These are phyloP conservation scores for Caenorhabditis tropicalis DNA, from an alignment of 1,140 invertebrate species.

Conservation along the genomic window DNA sequence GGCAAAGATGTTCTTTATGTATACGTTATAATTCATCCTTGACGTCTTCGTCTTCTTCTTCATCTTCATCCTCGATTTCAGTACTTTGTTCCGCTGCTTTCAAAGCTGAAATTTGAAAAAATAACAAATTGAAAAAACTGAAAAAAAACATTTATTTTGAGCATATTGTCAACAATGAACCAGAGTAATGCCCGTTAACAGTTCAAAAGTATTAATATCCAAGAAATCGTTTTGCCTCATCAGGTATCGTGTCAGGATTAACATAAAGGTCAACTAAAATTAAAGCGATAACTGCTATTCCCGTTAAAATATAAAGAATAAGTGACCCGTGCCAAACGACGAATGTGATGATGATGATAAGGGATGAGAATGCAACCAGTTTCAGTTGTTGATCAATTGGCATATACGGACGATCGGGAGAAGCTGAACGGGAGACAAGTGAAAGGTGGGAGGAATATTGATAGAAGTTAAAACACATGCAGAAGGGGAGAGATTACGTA, in stretches of 20 bases:
- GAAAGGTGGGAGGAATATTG: neutral
- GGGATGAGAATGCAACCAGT: slow-evolving; percentile 61
- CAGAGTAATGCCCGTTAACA: neutral
- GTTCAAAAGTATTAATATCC: neutral
- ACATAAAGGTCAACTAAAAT: slow-evolving; percentile 60
- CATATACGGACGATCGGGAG: slow-evolving; percentile 50
- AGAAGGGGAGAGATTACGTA: neutral
- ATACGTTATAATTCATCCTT: slow-evolving; percentile 22
- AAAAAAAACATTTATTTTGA: neutral
- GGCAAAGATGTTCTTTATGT: neutral
- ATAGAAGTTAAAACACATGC: slow-evolving; percentile 8
- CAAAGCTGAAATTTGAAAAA: neutral
- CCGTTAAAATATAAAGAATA: slow-evolving; percentile 55
- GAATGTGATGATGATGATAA: slow-evolving; percentile 62
- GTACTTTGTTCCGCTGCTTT: slow-evolving; percentile 25
- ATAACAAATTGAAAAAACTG: neutral
- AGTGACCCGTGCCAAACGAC: slow-evolving; percentile 60
- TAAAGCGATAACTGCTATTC: slow-evolving; percentile 55
- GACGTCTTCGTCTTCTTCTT: slow-evolving; percentile 28
- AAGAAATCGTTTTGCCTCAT: slow-evolving; percentile 55
- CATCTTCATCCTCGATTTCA: slow-evolving; percentile 46
- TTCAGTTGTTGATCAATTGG: slow-evolving; percentile 63
- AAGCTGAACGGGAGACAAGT: slow-evolving; percentile 59
- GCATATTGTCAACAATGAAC: neutral
- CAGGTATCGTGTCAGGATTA: slow-evolving; percentile 59